A percentile compares a stretch with the other conserved stretches of the same genome.
Conservation (phyloP, 2,113 vertebrate species). For the Stercorarius parasiticus region DNA sequence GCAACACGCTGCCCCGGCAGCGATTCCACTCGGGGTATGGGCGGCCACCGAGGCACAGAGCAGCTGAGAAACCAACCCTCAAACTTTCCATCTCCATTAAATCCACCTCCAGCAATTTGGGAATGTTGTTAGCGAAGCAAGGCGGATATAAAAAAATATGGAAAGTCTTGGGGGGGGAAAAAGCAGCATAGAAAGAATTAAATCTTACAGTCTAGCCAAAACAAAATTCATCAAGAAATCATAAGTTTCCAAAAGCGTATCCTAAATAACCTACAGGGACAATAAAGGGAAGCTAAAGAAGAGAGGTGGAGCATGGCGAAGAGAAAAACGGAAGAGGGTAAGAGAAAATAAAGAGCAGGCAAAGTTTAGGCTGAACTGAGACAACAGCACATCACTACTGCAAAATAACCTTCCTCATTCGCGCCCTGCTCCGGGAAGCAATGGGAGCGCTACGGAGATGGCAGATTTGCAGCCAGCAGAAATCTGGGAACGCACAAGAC, state of each 20-base stretch:
- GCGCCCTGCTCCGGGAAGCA: fast-evolving
- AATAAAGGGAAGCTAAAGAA: neutral
- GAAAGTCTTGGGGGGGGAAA: neutral
- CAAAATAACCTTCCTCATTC: fast-evolving
- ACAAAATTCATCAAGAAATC: neutral
- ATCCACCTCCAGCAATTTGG: neutral
- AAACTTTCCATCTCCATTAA: neutral
- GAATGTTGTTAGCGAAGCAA: neutral
- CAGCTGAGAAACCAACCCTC: neutral
- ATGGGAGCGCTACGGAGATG: neutral
- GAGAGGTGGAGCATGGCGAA: neutral
- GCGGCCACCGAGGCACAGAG: neutral
- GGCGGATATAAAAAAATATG: neutral
- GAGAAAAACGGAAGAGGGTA: neutral
- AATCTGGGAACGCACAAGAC: fast-evolving
- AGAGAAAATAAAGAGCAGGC: neutral
- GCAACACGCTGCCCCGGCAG: neutral
- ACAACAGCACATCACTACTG: neutral
- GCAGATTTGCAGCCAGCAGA: neutral
- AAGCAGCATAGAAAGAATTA: neutral
- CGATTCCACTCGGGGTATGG: fast-evolving
- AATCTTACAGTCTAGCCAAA: neutral
- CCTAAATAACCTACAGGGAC: neutral
- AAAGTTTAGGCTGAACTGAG: neutral
- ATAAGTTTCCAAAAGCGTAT: neutral